Percentiles rank a stretch among this genome's conserved stretches.
Conservation (phyloP, 2,888 invertebrate genomes). For the Piscicola geometra region DNA sequence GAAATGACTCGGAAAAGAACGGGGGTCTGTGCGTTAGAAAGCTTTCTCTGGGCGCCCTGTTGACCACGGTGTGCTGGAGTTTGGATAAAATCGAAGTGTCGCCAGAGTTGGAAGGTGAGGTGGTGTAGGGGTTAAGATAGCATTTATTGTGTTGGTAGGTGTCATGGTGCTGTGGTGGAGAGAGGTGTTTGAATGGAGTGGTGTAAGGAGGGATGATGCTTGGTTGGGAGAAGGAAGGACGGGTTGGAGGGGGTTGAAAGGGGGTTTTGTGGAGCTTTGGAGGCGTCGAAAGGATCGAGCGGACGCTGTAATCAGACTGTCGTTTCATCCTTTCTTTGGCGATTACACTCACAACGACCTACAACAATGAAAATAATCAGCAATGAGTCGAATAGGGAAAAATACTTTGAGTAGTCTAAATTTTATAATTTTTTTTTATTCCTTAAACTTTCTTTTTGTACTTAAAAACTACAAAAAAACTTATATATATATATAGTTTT, state of each 20-base stretch:
- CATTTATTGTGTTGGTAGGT: conserved; percentile 5
- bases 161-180: conserved; percentile 14
- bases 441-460: too few species aligned
- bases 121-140: conserved; percentile 1
- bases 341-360: too few species aligned
- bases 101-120: conserved; percentile 34
- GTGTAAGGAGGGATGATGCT: neutral
- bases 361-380: too few species aligned
- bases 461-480: too few species aligned
- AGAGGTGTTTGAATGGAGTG: conserved; percentile 6
- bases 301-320: conserved; percentile 37
- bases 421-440: too few species aligned
- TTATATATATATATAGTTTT: too few species aligned
- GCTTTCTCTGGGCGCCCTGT: conserved; percentile 28
- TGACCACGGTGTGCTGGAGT: conserved; percentile 40
- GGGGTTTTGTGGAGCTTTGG: conserved; percentile 33
- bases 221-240: neutral
- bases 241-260: neutral
- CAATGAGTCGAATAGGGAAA: too few species aligned
- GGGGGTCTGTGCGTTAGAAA: conserved; percentile 22
- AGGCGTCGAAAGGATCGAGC: conserved; percentile 36
- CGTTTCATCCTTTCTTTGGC: neutral
- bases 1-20: conserved; percentile 27
- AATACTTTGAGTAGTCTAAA: too few species aligned
- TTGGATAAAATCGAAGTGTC: conserved; percentile 41